These are phyloP conservation scores for Actinernus sp. DNA, from an alignment of 92 coral and sea anemone genomes.

Conservation along the genomic window DNA sequence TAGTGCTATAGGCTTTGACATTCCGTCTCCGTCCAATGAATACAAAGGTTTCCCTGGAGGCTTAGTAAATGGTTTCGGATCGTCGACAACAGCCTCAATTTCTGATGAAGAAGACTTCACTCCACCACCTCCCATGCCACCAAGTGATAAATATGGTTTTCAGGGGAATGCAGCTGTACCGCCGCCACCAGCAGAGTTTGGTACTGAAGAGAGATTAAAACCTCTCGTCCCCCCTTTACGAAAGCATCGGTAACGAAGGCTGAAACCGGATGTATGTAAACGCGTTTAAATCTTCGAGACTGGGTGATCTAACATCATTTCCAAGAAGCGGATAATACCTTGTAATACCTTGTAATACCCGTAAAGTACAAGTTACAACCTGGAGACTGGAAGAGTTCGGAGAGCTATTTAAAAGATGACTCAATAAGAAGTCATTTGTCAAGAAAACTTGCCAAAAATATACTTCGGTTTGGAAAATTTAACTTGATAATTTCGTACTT, in stretches of 20 bases:
- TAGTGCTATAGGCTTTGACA: conserved; percentile 16
- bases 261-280: too few species aligned
- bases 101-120: conserved; percentile 61
- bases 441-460: too few species aligned
- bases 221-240: conserved; percentile 76
- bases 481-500: too few species aligned
- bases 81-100: neutral
- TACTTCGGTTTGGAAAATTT: too few species aligned
- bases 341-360: too few species aligned
- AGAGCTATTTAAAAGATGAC: too few species aligned
- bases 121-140: conserved; percentile 68
- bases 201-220: conserved; percentile 20
- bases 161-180: conserved; percentile 13
- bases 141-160: conserved; percentile 45
- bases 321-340: too few species aligned
- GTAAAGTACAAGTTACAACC: too few species aligned
- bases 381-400: too few species aligned
- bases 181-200: conserved; percentile 30
- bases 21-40: conserved; percentile 31
- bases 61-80: conserved; percentile 29
- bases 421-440: too few species aligned
- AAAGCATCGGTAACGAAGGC: conserved; percentile 61
- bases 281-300: too few species aligned
- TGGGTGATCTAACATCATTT: too few species aligned
- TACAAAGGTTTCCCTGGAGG: conserved; percentile 13